A percentile compares a stretch with the other conserved stretches of the same genome.
Conservation (phyloP, 2,888 invertebrate genomes). For the Syrista parreyssii region DNA sequence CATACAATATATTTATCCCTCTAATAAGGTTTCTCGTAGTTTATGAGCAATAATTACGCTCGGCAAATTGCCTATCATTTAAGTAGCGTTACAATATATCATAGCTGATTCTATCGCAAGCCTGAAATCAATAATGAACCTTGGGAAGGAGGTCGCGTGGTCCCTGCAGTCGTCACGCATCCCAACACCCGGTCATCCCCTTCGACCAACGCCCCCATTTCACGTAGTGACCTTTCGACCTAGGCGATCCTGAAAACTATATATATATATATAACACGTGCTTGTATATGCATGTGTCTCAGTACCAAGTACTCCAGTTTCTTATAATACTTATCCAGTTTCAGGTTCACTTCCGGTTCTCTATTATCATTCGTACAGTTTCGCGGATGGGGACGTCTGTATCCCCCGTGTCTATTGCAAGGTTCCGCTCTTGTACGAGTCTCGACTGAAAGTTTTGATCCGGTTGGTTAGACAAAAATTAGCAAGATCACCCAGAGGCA, state of each 20-base stretch:
- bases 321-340: background rate
- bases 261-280: background rate
- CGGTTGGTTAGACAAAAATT: background rate
- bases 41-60: constrained; percentile 42
- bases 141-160: constrained; percentile 26
- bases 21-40: constrained; percentile 28
- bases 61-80: constrained; percentile 46
- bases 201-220: background rate
- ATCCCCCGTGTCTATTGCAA: background rate
- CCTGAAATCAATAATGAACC: constrained; percentile 28
- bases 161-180: constrained; percentile 22
- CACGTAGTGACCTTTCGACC: background rate
- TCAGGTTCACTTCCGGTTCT: background rate
- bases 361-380: background rate
- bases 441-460: background rate
- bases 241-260: background rate
- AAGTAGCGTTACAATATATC: constrained; percentile 39
- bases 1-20: constrained; percentile 19
- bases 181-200: constrained; percentile 1
- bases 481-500: background rate
- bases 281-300: background rate
- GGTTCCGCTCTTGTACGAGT: background rate
- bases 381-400: background rate
- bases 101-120: constrained; percentile 40
- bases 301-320: background rate